Percentiles rank a stretch among this genome's conserved stretches.
Evolutionary conservation across 2,797 vertebrate species (phyloP).

Genomic region (Jordanella pulchra): DNA sequence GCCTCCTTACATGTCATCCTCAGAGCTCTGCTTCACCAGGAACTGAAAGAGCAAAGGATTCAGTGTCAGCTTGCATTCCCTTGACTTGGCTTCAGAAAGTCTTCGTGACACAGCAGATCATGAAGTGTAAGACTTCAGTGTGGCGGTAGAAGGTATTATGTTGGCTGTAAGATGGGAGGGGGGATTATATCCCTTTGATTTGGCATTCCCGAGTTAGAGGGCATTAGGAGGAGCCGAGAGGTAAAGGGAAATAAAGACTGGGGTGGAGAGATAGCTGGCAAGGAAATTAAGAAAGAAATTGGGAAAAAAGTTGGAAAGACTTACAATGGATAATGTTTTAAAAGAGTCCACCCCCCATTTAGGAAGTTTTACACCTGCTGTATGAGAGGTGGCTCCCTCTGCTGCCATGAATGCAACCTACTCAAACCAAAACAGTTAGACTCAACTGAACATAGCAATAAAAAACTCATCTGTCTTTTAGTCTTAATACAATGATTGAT

Average conservation of each 20-base stretch:
- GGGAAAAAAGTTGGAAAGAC: slow-evolving; percentile 1
- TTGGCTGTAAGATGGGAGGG: slow-evolving; percentile 41
- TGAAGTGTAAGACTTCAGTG: slow-evolving; percentile 62
- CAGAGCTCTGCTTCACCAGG: slow-evolving; percentile 27
- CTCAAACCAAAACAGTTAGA: neutral
- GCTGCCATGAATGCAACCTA: slow-evolving; percentile 31
- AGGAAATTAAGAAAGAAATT: slow-evolving; percentile 4
- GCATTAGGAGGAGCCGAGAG: slow-evolving; percentile 11
- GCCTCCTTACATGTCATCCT: slow-evolving; percentile 21
- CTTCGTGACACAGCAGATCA: slow-evolving; percentile 55
- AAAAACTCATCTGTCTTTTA: too few species aligned
- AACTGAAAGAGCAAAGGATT: slow-evolving; percentile 26
- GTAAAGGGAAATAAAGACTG: slow-evolving; percentile 11
- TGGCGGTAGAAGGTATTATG: slow-evolving; percentile 64
- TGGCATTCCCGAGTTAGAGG: slow-evolving; percentile 40
- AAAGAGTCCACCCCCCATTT: slow-evolving; percentile 6
- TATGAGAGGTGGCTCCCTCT: slow-evolving; percentile 58
- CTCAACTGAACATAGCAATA: neutral
- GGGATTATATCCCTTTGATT: slow-evolving; percentile 59
- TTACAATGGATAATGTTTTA: slow-evolving; percentile 37
- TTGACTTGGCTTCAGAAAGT: slow-evolving; percentile 43
- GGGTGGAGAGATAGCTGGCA: neutral
- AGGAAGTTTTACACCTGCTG: slow-evolving; percentile 27
- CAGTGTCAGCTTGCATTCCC: slow-evolving; percentile 43
- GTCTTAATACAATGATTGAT: neutral